Conservation (phyloP, 1,140 invertebrate genomes). For the Achatina immaculata region DNA sequence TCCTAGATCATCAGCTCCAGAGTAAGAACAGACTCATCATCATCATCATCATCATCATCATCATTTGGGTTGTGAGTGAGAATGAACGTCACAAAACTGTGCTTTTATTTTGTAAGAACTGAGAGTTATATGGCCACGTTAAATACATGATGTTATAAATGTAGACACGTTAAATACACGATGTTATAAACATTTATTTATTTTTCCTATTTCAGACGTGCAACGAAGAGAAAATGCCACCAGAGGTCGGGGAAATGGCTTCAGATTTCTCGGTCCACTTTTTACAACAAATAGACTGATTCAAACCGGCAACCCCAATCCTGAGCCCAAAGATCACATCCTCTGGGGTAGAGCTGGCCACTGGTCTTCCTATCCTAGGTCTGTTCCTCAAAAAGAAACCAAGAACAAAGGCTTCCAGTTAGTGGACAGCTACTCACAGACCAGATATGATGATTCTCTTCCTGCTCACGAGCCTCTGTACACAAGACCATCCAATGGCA, state of each 20-base stretch:
- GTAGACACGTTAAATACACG: no score
- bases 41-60: no score
- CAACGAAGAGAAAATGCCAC: neutral
- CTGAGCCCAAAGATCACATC: neutral
- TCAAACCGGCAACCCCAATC: neutral
- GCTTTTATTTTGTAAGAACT: no score
- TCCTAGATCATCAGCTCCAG: no score
- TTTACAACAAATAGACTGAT: neutral
- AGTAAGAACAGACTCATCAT: no score
- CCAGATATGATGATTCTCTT: neutral
- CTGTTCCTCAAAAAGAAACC: neutral
- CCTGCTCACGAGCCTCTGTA: no score
- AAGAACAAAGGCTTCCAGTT: neutral
- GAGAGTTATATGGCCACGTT: no score
- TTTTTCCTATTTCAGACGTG: neutral
- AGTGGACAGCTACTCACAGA: neutral
- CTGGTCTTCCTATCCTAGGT: neutral
- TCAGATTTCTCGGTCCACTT: neutral
- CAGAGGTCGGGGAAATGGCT: neutral
- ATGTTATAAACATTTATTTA: no score
- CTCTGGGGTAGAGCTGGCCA: neutral
- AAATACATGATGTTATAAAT: no score
- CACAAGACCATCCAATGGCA: neutral
- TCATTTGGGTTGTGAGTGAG: no score
- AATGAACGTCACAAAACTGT: no score